These are phyloP conservation scores for Carassius auratus DNA, from an alignment of 2,113 vertebrate genomes.

Conservation along the genomic window DNA sequence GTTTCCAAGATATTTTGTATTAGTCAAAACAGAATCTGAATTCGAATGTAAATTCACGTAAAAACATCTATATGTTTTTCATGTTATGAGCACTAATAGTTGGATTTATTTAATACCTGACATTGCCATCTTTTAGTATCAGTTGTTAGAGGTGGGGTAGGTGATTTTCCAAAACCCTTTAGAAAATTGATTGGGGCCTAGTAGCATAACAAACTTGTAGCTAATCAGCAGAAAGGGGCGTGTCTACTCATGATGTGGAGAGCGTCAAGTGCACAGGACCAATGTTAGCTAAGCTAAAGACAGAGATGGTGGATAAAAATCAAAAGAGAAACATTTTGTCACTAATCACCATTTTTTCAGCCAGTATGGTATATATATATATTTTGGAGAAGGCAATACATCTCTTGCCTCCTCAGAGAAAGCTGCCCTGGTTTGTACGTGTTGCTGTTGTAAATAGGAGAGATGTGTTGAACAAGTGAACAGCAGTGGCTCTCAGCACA, in stretches of 20 bases:
- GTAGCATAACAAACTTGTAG: no score
- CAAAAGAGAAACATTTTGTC: no score
- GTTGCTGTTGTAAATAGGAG: constrained; percentile 1
- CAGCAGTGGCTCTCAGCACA: constrained; percentile 35
- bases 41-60: not conserved
- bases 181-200: no score
- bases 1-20: not conserved
- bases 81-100: not conserved
- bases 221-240: no score
- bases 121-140: not conserved
- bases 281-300: no score
- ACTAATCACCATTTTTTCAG: not conserved
- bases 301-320: no score
- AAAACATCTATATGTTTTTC: no score
- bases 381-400: not conserved
- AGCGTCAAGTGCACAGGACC: no score
- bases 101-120: not conserved
- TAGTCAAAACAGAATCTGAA: not conserved
- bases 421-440: not conserved
- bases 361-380: not conserved
- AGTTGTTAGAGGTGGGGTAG: no score
- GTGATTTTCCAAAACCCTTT: no score
- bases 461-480: constrained; percentile 12
- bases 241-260: no score
- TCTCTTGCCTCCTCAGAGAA: not conserved